Base-by-base conservation (phyloP, 64 coral and sea anemone species). In the Montipora sp. region DNA sequence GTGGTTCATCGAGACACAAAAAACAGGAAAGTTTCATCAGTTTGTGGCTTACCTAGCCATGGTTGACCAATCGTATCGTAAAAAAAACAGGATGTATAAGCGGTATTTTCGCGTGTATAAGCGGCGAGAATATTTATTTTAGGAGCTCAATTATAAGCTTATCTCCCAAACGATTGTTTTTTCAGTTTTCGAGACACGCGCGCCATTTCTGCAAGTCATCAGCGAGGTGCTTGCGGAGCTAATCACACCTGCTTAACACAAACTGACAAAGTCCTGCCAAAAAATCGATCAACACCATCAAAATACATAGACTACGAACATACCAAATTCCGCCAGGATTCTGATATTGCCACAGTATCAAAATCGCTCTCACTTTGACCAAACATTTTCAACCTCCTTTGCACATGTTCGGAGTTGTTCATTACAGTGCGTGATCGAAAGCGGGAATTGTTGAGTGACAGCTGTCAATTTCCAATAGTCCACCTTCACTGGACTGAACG, bases 311-410 rank as follows among this genome's bases (percentile, higher is more conserved):
- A 6, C 10, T 18, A 85, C 5, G 8, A 47, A 48, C 82, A 69
- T 71, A 85, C 82, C 61, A 71, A 8, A 71, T 49, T 85, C 14
- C 80, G 58, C 21, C 58, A 65, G 58, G 27, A 63, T 22, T 83
- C 80, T 21, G 61, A 47, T 49, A 71, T 45, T 16, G 80, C 65
- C 7, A 71, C 45, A 43, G 61, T 7, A 70, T 27, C 61, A 71
- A 85, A 85, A 48, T 85, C 63, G 47, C 45, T 71, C 14, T 85
- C 61, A 8, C 21, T 47, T 69, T 14, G 61, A 13, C 44, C 61
- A 12, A 46, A 65, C 61, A 85, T 85, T 16, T 46, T 14, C 1
- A 8, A 18, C 3, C 43, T 76, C 51, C 51, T 7, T 57, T 57
- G 6, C 51, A 57, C 10, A 5, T 24, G 24, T 24, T 57, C 51